Evolutionary conservation across 2,888 invertebrate genomes (phyloP), one percentile per base, ranked within the genome.

Genomic region (Allolobophora icterica): DNA sequence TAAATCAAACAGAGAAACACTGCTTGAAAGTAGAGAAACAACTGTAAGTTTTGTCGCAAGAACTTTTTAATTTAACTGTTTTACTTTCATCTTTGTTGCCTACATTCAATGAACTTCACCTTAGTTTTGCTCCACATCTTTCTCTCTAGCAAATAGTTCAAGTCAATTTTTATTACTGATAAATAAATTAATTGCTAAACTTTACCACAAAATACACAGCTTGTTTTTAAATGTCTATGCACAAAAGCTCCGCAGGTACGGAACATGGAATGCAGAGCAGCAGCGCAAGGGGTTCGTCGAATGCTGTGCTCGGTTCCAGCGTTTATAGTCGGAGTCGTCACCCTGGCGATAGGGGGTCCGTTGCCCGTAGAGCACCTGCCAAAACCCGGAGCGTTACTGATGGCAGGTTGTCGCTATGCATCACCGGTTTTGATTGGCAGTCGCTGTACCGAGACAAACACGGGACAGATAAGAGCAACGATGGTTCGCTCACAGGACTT

Each of bases 301-400:
- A 71, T 17, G 71, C n/a, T n/a, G 71, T 30, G 71, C n/a, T n/a
- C 71, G 71, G 71, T 71, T 71, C 71, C n/a, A 71, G 30, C n/a
- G 71, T 71, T 71, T 71, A 71, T n/a, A 17, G 4, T n/a, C 52
- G 17, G 30, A 71, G n/a, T 71, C 71, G 71, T 71, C 71, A 71
- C 71, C 71, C 71, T 71, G 71, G 30, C 71, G 30, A 71, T 71
- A 71, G 71, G 71, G 71, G 71, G 71, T n/a, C 30, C 71, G 71
- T n/a, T 87, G 38, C 87, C 87, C 34, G 34, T 87, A 87, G 87
- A 34, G 71, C 35, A 87, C 87, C 87, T 87, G 87, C 87, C 34
- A 38, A 34, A 87, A 87, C 87, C 38, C 35, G 38, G 87, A 87
- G 35, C 38, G 87, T 87, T 87, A 34, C 87, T 87, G 87, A 38